Evolutionary conservation across 2,888 invertebrate species (phyloP), one percentile per base, ranked within the genome.

Genomic region (Pristionchus maxplancki): DNA sequence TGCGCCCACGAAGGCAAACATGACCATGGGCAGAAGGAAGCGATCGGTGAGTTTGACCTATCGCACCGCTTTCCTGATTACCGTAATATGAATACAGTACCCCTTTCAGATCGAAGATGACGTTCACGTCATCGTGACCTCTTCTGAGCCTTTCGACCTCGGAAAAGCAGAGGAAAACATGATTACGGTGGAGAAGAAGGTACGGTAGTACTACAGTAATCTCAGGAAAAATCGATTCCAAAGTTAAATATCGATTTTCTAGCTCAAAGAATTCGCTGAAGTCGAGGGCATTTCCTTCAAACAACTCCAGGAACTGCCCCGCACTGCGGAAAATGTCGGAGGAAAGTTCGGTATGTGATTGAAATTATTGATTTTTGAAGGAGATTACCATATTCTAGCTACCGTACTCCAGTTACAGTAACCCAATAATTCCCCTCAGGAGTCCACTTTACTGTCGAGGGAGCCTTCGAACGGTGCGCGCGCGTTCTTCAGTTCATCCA

Each of bases 401-500:
- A 50, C 17, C 2, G 50, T 50, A 50, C 2, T 50, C 50, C 31
- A n/a, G n/a, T n/a, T n/a, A n/a, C n/a, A n/a, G n/a, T n/a, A n/a
- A n/a, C n/a, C n/a, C n/a, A 8, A 53, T 13, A n/a, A n/a, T 3
- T 64, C 64, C 15, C 5, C 8, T 17, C 64, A 86, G 86, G 86
- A 31, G 86, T 86, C 20, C 86, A 86, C 67, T 86, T 86, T 67
- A 67, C 86, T 3, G 86, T 86, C 24, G 86, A 64, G 48, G 67
- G 67, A 1, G 86, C 86, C 2, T 67, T 86, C 67, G 86, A 86
- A 24, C 64, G 64, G 67, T 86, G 86, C 48, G 28, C 67, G 3
- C 86, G 86, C 44, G 67, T 86, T 17, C 67, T 86, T 15, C 64
- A 86, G 28, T 86, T 86, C 86, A 86, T 86, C 1, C 86, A 67